phyloP scores from a whole-genome alignment of 2,113 vertebrate genomes.

The Zapornia atra region DNA sequence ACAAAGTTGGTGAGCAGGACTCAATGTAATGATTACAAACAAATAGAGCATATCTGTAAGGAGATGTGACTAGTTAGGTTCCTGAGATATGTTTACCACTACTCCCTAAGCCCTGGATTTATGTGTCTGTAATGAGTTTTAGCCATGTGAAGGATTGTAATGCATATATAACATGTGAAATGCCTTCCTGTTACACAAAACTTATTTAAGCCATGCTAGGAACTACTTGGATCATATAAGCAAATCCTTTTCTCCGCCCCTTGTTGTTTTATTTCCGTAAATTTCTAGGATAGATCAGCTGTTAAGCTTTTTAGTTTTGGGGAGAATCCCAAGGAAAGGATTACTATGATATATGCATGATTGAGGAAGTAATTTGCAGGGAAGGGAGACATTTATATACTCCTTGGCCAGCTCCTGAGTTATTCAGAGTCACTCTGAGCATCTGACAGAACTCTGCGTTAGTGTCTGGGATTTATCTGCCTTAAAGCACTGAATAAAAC shows the following conservation, averaged over 20 bases:
- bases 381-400: background rate
- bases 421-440: background rate
- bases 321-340: background rate
- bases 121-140: background rate
- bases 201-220: background rate
- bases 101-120: background rate
- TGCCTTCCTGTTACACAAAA: background rate
- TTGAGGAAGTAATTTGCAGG: background rate
- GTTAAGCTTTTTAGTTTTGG: background rate
- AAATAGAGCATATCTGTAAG: background rate
- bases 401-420: background rate
- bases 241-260: background rate
- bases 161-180: background rate
- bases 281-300: background rate
- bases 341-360: background rate
- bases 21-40: background rate
- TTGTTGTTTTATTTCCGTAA: background rate
- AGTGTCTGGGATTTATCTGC: background rate
- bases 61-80: background rate
- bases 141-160: background rate
- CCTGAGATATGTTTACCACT: background rate
- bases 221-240: background rate
- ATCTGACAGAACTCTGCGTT: background rate
- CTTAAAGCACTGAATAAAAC: background rate
- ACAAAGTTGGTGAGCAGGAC: background rate